These are phyloP conservation scores for Lipotes vexillifer DNA, from an alignment of 2,113 vertebrate genomes.

Conservation along the genomic window DNA sequence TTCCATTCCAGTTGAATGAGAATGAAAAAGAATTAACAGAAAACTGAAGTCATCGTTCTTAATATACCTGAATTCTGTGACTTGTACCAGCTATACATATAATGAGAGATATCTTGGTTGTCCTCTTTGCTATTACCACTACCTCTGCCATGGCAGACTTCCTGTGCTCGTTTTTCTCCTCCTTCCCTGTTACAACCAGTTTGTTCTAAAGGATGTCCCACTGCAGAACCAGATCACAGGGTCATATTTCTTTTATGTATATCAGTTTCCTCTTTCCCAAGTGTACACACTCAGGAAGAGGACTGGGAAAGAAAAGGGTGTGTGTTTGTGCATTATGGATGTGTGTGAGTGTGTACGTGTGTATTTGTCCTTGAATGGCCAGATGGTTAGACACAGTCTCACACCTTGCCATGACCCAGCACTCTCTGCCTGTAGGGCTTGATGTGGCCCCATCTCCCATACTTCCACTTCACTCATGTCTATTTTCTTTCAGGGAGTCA, in stretches of 20 bases:
- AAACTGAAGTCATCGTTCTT: neutral
- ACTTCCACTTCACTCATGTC: neutral
- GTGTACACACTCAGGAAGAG: neutral
- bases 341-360: neutral
- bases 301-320: neutral
- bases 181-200: neutral
- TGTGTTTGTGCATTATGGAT: no score
- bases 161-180: neutral
- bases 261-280: neutral
- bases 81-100: neutral
- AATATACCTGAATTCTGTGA: neutral
- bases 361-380: neutral
- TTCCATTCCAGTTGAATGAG: neutral
- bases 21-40: neutral
- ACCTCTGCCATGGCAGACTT: neutral
- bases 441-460: neutral
- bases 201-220: neutral
- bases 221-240: neutral
- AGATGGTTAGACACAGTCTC: neutral
- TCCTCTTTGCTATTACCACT: neutral
- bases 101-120: neutral
- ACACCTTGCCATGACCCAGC: neutral
- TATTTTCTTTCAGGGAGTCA: neutral
- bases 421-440: neutral
- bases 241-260: neutral